Conservation (phyloP, 2,113 vertebrate genomes). For the Pheucticus melanocephalus region DNA sequence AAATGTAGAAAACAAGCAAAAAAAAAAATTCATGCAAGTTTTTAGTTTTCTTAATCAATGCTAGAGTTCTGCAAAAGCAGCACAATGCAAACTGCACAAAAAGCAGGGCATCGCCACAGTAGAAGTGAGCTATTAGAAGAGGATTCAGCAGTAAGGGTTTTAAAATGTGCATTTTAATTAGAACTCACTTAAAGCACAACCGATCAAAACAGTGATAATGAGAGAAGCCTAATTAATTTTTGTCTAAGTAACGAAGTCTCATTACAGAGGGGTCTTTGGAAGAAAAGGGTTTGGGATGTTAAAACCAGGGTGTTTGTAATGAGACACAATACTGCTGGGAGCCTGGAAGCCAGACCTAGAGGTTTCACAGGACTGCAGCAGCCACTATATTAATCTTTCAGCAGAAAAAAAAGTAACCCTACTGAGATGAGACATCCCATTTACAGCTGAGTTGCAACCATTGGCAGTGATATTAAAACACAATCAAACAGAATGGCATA, state of each 20-base stretch:
- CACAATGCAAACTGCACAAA: constrained; percentile 10
- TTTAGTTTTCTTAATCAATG: background rate
- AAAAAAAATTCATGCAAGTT: background rate
- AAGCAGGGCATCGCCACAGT: background rate
- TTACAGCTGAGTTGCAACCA: constrained; percentile 19
- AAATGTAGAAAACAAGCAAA: background rate
- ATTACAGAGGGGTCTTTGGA: constrained; percentile 38
- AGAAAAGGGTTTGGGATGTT: constrained; percentile 27
- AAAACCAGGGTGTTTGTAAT: constrained; percentile 45
- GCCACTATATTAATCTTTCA: constrained; percentile 61
- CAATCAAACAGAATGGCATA: constrained; percentile 62
- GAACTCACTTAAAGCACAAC: constrained; percentile 57
- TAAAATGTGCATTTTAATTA: constrained; percentile 72
- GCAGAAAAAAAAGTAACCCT: constrained; percentile 54
- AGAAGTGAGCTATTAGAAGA: background rate
- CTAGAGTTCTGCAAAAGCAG: background rate
- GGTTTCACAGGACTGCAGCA: constrained; percentile 44
- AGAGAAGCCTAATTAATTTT: constrained; percentile 70
- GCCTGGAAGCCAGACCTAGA: constrained; percentile 51
- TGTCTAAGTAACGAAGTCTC: constrained; percentile 56
- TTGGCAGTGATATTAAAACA: constrained; percentile 48
- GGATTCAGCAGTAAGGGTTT: constrained; percentile 28
- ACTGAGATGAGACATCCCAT: constrained; percentile 46
- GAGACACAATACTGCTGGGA: constrained; percentile 23
- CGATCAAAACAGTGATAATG: constrained; percentile 65